A percentile compares a stretch with the other conserved stretches of the same genome.
Conservation (phyloP, 1,140 invertebrate species). For the Chrysoperla carnea region DNA sequence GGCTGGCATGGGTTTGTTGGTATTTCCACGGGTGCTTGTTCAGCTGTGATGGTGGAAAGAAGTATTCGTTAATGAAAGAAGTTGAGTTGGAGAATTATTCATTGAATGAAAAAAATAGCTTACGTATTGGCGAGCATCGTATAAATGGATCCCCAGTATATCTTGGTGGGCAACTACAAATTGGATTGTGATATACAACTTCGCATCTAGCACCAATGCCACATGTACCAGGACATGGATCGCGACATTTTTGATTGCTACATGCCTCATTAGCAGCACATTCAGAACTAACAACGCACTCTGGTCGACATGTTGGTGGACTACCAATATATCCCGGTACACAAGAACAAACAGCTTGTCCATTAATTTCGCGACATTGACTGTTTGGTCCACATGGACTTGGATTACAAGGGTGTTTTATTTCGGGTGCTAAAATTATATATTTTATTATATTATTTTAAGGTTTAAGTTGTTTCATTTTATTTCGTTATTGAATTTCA, state of each 20-base stretch:
- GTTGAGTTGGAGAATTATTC: too few relatives aligned
- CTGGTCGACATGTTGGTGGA: conserved; percentile 52
- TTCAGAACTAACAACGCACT: conserved; percentile 56
- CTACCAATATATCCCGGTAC: conserved; percentile 45
- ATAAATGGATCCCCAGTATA: conserved; percentile 55
- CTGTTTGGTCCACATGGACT: conserved; percentile 42
- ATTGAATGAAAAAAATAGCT: conserved; percentile 9
- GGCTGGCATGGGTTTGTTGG: conserved; percentile 42
- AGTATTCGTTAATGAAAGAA: too few relatives aligned
- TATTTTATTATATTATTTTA: background rate
- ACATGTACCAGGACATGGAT: conserved; percentile 54
- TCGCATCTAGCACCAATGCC: conserved; percentile 53
- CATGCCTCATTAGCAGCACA: conserved; percentile 48
- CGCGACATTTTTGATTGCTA: conserved; percentile 50
- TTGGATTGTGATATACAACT: conserved; percentile 45
- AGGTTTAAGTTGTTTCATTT: too few relatives aligned
- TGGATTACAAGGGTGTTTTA: conserved; percentile 34
- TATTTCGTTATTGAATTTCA: too few relatives aligned
- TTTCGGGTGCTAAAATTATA: conserved; percentile 26
- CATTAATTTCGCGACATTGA: conserved; percentile 36
- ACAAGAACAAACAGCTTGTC: conserved; percentile 49
- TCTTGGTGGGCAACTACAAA: conserved; percentile 49
- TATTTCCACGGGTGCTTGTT: conserved; percentile 34
- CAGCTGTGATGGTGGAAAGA: conserved; percentile 11
- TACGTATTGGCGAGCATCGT: conserved; percentile 24